Evolutionary conservation across 2,113 vertebrate genomes (phyloP).

Genomic region (Menidia beryllina): DNA sequence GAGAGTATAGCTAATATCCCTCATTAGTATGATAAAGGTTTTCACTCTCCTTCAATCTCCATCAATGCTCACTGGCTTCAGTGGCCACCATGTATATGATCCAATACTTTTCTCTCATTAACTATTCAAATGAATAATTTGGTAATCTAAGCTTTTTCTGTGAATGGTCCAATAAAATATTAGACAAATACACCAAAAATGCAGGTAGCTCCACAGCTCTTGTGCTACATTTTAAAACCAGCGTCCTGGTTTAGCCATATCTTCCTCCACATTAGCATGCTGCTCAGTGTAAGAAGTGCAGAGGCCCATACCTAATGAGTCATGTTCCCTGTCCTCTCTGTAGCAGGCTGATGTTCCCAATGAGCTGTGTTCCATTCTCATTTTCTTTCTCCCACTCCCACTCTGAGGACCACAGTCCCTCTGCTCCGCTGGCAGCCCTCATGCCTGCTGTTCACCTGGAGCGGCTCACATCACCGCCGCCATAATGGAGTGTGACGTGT

Average conservation of each 20-base stretch:
- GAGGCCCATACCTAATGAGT: conserved; percentile 75
- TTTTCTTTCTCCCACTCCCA: conserved; percentile 52
- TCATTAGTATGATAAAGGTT: conserved; percentile 78
- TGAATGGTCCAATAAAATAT: conserved; percentile 28
- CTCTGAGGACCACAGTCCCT: conserved; percentile 43
- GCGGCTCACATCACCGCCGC: conserved; percentile 63
- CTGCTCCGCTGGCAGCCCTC: conserved; percentile 54
- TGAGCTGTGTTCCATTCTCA: conserved; percentile 69
- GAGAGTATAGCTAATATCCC: conserved; percentile 73
- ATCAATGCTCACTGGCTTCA: conserved; percentile 60
- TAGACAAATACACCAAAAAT: conserved; percentile 10
- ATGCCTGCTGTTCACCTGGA: conserved; percentile 47
- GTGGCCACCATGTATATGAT: conserved; percentile 49
- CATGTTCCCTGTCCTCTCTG: conserved; percentile 67
- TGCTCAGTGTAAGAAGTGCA: conserved; percentile 60
- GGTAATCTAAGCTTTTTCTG: conserved; percentile 9
- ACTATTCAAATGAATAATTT: conserved; percentile 35
- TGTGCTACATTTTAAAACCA: neutral
- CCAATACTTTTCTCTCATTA: conserved; percentile 40
- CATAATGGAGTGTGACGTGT: conserved; percentile 82
- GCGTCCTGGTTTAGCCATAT: conserved; percentile 44
- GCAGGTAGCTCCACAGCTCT: neutral
- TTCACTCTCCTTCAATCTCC: conserved; percentile 65
- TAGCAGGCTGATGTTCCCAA: conserved; percentile 67
- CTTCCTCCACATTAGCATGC: conserved; percentile 67